Conservation (phyloP, 2,113 vertebrate genomes). For the Neodontobutis hainanensis region DNA sequence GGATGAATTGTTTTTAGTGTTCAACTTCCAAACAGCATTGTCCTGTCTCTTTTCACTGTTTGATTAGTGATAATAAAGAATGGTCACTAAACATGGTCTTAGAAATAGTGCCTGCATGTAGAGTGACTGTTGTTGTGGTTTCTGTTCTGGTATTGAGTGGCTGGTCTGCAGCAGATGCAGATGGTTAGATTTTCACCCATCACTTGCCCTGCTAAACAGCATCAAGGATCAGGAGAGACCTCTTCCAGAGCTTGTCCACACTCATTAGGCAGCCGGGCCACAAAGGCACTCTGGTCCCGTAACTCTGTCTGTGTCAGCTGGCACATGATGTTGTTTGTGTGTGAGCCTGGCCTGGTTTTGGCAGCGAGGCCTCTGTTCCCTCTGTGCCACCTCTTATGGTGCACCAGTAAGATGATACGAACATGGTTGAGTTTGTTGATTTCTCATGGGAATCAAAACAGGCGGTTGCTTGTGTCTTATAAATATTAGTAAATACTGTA, state of each 20-base stretch:
- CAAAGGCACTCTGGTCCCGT: constrained; percentile 26
- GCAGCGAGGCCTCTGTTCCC: neutral
- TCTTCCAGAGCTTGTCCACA: constrained; percentile 51
- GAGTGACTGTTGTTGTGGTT: constrained; percentile 21
- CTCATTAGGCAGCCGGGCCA: constrained; percentile 49
- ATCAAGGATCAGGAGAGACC: constrained; percentile 48
- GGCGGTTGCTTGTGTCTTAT: too few relatives aligned
- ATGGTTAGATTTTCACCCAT: constrained; percentile 9
- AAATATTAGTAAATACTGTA: too few relatives aligned
- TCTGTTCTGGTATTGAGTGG: constrained; percentile 14
- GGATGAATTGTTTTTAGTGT: neutral
- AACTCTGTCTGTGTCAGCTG: constrained; percentile 23
- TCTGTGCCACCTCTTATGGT: neutral
- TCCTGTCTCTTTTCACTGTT: neutral
- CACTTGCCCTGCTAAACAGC: constrained; percentile 32
- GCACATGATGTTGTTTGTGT: neutral
- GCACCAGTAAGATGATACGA: constrained; percentile 22
- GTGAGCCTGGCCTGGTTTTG: constrained; percentile 23
- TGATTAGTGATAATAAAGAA: neutral
- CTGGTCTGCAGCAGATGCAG: constrained; percentile 17
- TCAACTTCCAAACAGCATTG: neutral
- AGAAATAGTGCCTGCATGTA: too few relatives aligned
- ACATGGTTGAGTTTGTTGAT: constrained; percentile 24
- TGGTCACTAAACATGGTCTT: too few relatives aligned
- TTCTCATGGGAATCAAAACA: too few relatives aligned